Conservation (phyloP, 2,888 invertebrate genomes). For the Calameuta filiformis region DNA sequence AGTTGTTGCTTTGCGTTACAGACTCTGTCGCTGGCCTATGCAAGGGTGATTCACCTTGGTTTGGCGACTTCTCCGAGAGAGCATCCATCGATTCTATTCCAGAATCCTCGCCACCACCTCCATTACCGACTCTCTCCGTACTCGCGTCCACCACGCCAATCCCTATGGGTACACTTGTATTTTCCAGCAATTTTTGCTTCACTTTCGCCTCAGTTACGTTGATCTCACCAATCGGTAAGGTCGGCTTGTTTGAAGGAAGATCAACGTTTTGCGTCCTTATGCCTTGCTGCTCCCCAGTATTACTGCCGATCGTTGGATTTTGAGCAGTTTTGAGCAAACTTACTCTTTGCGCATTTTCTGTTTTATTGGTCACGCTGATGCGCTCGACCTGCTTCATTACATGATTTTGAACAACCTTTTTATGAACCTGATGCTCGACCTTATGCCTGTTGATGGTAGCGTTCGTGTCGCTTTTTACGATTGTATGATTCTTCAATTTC, state of each 20-base stretch:
- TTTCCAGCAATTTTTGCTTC: conserved; percentile 71
- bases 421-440: conserved; percentile 43
- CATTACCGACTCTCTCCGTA: conserved; percentile 46
- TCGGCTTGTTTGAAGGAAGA: conserved; percentile 38
- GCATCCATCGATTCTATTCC: conserved; percentile 95
- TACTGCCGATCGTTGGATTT: conserved; percentile 38
- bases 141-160: conserved; percentile 42
- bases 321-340: conserved; percentile 51
- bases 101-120: conserved; percentile 83
- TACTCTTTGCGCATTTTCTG: conserved; percentile 51
- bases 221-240: conserved; percentile 65
- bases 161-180: conserved; percentile 43
- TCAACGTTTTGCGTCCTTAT: conserved; percentile 27
- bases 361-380: conserved; percentile 32
- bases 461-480: conserved; percentile 42
- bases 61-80: conserved; percentile 90
- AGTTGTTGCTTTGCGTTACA: conserved; percentile 47
- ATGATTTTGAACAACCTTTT: conserved; percentile 54
- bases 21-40: conserved; percentile 66
- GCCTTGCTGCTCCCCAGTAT: conserved; percentile 26
- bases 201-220: conserved; percentile 70
- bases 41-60: conserved; percentile 81
- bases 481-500: conserved; percentile 56
- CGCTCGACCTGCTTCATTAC: conserved; percentile 36
- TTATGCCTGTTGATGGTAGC: conserved; percentile 50